These are phyloP conservation scores for Thyatira batis DNA, from an alignment of 2,888 invertebrate genomes.

Conservation along the genomic window DNA sequence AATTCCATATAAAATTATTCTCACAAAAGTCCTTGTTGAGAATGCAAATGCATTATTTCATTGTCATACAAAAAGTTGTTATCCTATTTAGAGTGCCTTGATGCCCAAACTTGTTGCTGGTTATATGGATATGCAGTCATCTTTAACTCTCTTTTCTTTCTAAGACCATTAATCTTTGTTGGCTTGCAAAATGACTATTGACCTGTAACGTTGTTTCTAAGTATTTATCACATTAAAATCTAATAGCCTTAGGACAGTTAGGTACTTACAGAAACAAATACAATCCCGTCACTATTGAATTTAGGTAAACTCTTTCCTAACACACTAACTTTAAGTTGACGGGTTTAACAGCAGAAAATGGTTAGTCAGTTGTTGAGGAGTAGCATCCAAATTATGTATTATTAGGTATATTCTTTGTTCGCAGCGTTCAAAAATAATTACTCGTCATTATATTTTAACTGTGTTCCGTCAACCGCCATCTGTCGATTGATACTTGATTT, in stretches of 20 bases:
- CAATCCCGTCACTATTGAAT: too few relatives aligned
- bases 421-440: constrained; percentile 27
- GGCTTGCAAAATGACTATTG: background rate
- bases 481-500: background rate
- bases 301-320: background rate
- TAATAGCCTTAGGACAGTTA: too few relatives aligned
- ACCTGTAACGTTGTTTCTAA: too few relatives aligned
- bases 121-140: background rate
- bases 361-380: constrained; percentile 16
- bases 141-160: background rate
- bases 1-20: too few relatives aligned
- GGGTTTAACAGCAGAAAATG: constrained; percentile 19
- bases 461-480: constrained; percentile 33
- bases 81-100: background rate
- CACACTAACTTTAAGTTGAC: constrained; percentile 9
- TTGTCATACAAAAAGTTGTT: background rate
- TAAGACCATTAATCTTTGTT: background rate
- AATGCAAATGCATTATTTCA: too few relatives aligned
- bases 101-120: background rate
- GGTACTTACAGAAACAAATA: too few relatives aligned
- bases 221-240: too few relatives aligned
- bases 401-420: constrained; percentile 36
- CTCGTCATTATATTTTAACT: constrained; percentile 35
- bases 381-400: constrained; percentile 10
- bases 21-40: too few relatives aligned